phyloP scores from a whole-genome alignment of 2,888 invertebrate species.

The Cephus runcator region DNA sequence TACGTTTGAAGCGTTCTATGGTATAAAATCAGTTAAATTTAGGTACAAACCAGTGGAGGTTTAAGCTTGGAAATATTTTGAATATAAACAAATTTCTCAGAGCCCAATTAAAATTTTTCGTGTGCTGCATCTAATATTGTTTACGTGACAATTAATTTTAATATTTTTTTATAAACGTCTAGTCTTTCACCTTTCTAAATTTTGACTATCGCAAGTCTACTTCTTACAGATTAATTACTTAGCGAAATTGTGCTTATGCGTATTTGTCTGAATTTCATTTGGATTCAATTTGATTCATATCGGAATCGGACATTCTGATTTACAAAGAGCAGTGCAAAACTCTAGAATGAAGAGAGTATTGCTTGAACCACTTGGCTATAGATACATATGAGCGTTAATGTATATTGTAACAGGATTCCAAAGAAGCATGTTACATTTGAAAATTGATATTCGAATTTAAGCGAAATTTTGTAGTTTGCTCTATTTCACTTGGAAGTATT shows the following conservation, averaged over 20 bases:
- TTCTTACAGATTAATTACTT: background rate
- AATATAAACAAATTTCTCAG: background rate
- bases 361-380: background rate
- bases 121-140: background rate
- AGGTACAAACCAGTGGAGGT: background rate
- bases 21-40: background rate
- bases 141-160: background rate
- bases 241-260: constrained; percentile 29
- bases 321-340: background rate
- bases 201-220: background rate
- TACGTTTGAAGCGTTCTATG: background rate
- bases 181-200: background rate
- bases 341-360: background rate
- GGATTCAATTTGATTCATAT: constrained; percentile 38
- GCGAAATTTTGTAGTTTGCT: background rate
- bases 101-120: background rate
- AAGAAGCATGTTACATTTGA: background rate
- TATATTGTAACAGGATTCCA: background rate
- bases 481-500: background rate
- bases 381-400: background rate
- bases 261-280: constrained; percentile 28
- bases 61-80: background rate
- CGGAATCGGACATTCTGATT: background rate
- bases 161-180: background rate
- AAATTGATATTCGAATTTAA: background rate